These are phyloP conservation scores for Myopa testacea DNA, from an alignment of 2,888 invertebrate genomes.

Conservation along the genomic window DNA sequence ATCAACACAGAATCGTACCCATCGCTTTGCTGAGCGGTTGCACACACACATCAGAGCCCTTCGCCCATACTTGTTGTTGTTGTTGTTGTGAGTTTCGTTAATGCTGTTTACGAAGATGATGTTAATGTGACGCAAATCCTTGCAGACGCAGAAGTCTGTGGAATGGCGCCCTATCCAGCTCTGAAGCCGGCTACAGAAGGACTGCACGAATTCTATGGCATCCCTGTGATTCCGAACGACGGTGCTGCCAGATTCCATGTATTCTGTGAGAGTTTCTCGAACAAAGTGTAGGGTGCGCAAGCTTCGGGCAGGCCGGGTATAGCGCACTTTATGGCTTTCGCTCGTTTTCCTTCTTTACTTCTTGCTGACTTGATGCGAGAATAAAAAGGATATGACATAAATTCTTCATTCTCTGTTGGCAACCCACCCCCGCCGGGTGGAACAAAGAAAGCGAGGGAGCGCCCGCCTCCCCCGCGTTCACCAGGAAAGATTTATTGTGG, in stretches of 20 bases:
- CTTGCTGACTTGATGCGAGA: neutral
- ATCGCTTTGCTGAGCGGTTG: neutral
- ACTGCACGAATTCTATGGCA: too few relatives aligned
- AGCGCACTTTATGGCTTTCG: too few relatives aligned
- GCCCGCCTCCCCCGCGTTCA: too few relatives aligned
- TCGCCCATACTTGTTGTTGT: neutral
- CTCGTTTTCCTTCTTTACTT: neutral
- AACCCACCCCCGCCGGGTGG: neutral
- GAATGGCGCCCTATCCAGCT: too few relatives aligned
- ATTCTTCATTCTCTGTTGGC: neutral
- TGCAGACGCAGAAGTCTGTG: too few relatives aligned
- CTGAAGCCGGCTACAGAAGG: too few relatives aligned
- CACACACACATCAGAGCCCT: neutral
- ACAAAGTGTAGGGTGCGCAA: neutral
- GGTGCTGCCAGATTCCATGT: too few relatives aligned
- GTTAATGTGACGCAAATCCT: constrained; percentile 25
- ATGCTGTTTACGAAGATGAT: constrained; percentile 19
- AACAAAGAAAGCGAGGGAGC: neutral
- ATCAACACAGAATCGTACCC: neutral
- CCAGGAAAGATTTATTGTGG: neutral
- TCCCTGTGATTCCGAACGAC: too few relatives aligned
- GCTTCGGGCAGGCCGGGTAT: too few relatives aligned
- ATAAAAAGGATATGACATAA: constrained; percentile 18
- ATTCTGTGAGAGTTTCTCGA: too few relatives aligned
- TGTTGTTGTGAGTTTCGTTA: constrained; percentile 15